Evolutionary conservation across 2,113 vertebrate species (phyloP).

Genomic region (Struthio camelus): DNA sequence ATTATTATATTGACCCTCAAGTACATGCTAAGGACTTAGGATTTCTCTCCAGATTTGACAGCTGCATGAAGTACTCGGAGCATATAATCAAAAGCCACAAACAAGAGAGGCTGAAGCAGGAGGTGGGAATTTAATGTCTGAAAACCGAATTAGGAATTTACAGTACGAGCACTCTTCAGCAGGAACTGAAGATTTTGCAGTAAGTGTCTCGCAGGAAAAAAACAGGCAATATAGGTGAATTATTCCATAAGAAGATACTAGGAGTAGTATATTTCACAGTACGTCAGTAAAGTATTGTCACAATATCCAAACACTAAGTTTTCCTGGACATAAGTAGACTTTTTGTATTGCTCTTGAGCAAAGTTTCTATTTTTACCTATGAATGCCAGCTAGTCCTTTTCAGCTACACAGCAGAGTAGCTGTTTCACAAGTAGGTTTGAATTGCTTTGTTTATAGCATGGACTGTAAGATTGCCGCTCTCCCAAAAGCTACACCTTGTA

Average conservation of each 20-base stretch:
- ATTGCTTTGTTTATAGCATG: background rate
- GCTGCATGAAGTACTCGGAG: too few relatives aligned
- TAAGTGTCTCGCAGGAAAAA: too few relatives aligned
- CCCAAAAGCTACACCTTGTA: background rate
- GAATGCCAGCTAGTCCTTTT: background rate
- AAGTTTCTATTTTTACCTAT: background rate
- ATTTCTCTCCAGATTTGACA: too few relatives aligned
- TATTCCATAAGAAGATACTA: background rate
- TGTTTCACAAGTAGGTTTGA: background rate
- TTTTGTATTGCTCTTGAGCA: background rate
- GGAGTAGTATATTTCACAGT: background rate
- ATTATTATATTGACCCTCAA: too few relatives aligned
- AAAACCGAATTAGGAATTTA: background rate
- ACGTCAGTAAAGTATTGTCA: background rate
- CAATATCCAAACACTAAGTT: background rate
- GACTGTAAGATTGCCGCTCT: background rate
- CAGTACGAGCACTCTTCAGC: background rate
- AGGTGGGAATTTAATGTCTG: background rate
- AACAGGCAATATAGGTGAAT: too few relatives aligned
- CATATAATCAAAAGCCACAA: background rate
- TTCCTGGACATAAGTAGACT: background rate
- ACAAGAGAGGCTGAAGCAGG: background rate
- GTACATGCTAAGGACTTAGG: too few relatives aligned
- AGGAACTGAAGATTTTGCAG: background rate
- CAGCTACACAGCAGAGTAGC: background rate